Percentiles rank a stretch among this genome's conserved stretches.
Evolutionary conservation across 2,113 vertebrate genomes (phyloP).

Genomic region (Eulemur rufifrons): DNA sequence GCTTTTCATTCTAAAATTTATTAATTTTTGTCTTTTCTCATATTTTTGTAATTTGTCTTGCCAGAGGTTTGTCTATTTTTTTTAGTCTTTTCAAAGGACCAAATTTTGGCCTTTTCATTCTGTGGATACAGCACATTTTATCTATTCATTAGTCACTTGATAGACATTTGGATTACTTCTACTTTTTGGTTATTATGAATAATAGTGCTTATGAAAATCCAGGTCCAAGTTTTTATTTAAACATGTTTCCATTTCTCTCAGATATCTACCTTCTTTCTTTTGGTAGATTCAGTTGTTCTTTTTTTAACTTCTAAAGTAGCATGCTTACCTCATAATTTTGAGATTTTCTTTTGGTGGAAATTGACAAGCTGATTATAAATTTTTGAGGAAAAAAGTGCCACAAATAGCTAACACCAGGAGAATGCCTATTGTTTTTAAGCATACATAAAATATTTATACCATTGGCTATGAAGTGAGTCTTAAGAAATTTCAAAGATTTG

Average conservation of each 20-base stretch:
- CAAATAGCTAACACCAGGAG: neutral
- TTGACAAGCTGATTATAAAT: neutral
- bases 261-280: neutral
- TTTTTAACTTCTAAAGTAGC: neutral
- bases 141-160: neutral
- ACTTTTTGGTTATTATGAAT: neutral
- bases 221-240: neutral
- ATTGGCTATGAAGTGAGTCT: neutral
- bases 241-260: neutral
- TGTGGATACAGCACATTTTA: neutral
- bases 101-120: neutral
- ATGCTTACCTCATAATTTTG: neutral
- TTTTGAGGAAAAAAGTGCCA: neutral
- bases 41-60: neutral
- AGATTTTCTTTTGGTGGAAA: neutral
- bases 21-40: neutral
- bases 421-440: neutral
- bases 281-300: neutral
- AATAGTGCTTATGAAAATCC: neutral
- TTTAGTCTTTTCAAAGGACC: neutral
- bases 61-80: neutral
- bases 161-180: neutral
- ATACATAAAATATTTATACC: neutral
- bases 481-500: neutral
- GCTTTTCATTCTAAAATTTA: neutral